phyloP scores from a whole-genome alignment of 1,140 invertebrate species.

The Rhynchophorus ferrugineus region DNA sequence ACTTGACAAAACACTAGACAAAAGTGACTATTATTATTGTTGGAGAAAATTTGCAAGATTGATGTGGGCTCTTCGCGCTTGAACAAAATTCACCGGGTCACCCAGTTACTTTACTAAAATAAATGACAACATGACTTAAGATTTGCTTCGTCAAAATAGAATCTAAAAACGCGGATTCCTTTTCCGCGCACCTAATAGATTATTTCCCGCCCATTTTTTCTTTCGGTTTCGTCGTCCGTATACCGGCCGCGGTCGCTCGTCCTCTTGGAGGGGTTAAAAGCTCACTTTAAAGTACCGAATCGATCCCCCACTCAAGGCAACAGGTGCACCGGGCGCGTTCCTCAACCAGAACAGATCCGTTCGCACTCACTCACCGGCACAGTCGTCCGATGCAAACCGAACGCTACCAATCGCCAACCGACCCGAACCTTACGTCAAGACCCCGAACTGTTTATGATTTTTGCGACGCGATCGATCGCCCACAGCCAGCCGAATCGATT shows the following conservation, averaged over 20 bases:
- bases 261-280: constrained; percentile 37
- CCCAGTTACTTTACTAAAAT: too few species aligned
- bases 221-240: neutral
- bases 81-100: too few species aligned
- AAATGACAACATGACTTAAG: too few species aligned
- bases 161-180: too few species aligned
- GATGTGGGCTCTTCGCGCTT: too few species aligned
- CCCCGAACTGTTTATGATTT: too few species aligned
- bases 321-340: constrained; percentile 40
- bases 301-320: constrained; percentile 34
- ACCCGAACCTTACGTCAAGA: constrained; percentile 5
- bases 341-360: constrained; percentile 41
- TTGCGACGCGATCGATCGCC: too few species aligned
- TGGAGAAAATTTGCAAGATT: too few species aligned
- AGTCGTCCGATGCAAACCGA: constrained; percentile 29
- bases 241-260: neutral
- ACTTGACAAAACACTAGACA: too few species aligned
- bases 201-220: neutral
- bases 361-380: constrained; percentile 42
- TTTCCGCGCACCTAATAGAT: too few species aligned
- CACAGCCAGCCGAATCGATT: neutral
- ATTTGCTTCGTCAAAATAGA: too few species aligned
- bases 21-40: too few species aligned
- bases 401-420: constrained; percentile 12
- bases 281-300: constrained; percentile 11